These are phyloP conservation scores for Anseranas semipalmata DNA, from an alignment of 2,113 vertebrate genomes.

Conservation along the genomic window DNA sequence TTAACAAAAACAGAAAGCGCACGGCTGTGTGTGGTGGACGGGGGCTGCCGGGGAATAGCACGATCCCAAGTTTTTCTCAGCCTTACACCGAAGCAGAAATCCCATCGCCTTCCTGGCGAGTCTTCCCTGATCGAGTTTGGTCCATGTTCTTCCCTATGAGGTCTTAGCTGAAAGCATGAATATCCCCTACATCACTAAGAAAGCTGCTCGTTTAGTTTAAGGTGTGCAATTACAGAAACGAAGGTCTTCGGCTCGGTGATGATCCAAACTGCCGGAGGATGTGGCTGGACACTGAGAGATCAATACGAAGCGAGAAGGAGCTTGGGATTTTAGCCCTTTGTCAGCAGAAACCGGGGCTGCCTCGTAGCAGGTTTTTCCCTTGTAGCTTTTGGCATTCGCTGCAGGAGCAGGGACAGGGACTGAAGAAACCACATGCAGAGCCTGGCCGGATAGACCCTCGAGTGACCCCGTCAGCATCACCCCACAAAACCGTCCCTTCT, in stretches of 20 bases:
- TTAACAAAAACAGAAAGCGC: neutral
- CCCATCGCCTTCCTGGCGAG: neutral
- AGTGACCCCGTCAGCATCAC: neutral
- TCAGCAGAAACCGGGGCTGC: constrained; percentile 27
- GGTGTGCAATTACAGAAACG: neutral
- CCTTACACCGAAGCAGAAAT: neutral
- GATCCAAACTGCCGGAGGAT: neutral
- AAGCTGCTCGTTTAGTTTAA: neutral
- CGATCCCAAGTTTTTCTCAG: neutral
- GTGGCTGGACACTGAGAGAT: rapidly evolving
- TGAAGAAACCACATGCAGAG: neutral
- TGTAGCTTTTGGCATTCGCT: constrained; percentile 26
- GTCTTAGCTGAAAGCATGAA: neutral
- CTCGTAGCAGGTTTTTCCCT: neutral
- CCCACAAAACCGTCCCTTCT: neutral
- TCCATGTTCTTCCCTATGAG: neutral
- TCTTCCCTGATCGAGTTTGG: neutral
- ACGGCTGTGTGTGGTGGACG: rapidly evolving
- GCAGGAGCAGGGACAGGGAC: neutral
- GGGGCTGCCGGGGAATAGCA: neutral
- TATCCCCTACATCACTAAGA: neutral
- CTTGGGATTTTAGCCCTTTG: constrained; percentile 37
- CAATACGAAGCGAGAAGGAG: neutral
- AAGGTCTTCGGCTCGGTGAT: neutral
- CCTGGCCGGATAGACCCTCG: neutral